Percentiles rank a stretch among this genome's conserved stretches.
phyloP scores from a whole-genome alignment of 2,888 invertebrate genomes.

The Trichogramma evanescens region DNA sequence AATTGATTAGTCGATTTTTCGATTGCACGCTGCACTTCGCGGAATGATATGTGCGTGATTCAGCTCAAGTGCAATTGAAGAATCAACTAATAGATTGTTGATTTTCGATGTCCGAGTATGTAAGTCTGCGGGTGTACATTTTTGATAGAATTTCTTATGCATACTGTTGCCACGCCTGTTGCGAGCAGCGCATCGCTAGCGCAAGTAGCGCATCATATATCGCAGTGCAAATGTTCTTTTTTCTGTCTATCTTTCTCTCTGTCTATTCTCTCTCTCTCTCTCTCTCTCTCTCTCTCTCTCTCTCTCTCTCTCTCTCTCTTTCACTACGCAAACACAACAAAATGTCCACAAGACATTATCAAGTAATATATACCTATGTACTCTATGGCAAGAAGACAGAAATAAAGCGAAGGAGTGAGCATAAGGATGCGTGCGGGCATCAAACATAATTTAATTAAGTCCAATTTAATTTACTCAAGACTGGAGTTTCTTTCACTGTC shows the following conservation, averaged over 20 bases:
- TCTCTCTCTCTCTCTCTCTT: background rate
- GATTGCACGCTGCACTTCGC: too few species aligned
- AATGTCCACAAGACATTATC: background rate
- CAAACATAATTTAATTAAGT: conserved; percentile 13
- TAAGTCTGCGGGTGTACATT: too few species aligned
- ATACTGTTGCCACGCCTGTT: too few species aligned
- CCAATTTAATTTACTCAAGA: conserved; percentile 10
- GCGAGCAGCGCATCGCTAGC: too few species aligned
- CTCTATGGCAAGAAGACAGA: background rate
- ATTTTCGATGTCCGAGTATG: too few species aligned
- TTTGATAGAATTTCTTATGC: too few species aligned
- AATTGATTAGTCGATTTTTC: too few species aligned
- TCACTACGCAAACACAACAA: background rate
- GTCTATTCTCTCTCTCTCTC: background rate
- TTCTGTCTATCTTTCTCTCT: background rate
- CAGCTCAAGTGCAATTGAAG: too few species aligned
- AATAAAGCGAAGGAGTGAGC: background rate
- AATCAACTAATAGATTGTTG: too few species aligned
- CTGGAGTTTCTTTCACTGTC: background rate
- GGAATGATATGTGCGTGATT: too few species aligned
- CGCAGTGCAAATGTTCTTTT: too few species aligned
- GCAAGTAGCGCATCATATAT: too few species aligned
- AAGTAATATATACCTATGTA: background rate
- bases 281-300: background rate
- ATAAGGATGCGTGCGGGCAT: background rate